Evolutionary conservation across 2,113 vertebrate genomes (phyloP).

Genomic region (Nansenia antarctica): DNA sequence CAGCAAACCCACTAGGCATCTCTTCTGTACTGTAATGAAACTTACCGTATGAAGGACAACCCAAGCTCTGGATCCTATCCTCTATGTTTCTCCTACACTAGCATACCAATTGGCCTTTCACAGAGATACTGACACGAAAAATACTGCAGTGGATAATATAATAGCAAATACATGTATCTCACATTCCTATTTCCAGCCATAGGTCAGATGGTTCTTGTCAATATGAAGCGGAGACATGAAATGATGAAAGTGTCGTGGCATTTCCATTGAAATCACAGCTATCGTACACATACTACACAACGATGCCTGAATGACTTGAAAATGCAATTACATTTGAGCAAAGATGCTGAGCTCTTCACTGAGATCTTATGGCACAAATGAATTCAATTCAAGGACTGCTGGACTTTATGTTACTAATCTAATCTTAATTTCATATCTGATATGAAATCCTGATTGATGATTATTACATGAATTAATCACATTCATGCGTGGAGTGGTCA

Average conservation of each 20-base stretch:
- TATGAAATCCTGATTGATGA: neutral
- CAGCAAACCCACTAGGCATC: slow-evolving; percentile 48
- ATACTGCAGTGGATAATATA: slow-evolving; percentile 48
- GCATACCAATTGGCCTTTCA: slow-evolving; percentile 52
- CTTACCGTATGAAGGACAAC: slow-evolving; percentile 72
- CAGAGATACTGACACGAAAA: slow-evolving; percentile 46
- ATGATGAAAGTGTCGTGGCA: slow-evolving; percentile 57
- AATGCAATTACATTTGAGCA: slow-evolving; percentile 61
- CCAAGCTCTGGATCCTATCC: slow-evolving; percentile 55
- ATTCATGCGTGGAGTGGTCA: slow-evolving; percentile 39
- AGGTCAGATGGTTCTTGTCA: slow-evolving; percentile 69
- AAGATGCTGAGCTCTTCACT: slow-evolving; percentile 63
- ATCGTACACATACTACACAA: slow-evolving; percentile 42
- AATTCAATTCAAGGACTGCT: slow-evolving; percentile 42
- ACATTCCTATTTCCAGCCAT: slow-evolving; percentile 57
- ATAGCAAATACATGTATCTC: slow-evolving; percentile 66
- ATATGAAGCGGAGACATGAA: slow-evolving; percentile 53
- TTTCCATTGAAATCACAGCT: slow-evolving; percentile 60
- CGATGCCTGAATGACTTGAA: slow-evolving; percentile 65
- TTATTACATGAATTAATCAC: neutral
- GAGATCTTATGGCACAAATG: slow-evolving; percentile 37
- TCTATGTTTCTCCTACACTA: slow-evolving; percentile 23
- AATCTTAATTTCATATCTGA: neutral
- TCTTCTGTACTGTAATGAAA: slow-evolving; percentile 53
- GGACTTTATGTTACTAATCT: neutral